These are phyloP conservation scores for Iphiclides podalirius DNA, from an alignment of 2,888 invertebrate genomes.

Conservation along the genomic window DNA sequence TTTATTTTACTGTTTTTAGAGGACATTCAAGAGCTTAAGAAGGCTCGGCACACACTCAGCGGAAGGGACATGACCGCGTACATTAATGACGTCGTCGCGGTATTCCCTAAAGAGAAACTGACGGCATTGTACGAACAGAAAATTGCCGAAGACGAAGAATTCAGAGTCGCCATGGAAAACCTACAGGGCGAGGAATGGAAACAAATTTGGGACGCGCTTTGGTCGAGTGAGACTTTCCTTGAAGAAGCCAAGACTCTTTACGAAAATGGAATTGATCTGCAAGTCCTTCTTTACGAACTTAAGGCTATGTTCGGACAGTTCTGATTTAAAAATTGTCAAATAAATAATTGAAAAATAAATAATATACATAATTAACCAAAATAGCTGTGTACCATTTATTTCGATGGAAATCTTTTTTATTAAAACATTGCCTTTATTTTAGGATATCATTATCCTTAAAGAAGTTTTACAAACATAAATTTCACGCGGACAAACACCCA, in stretches of 20 bases:
- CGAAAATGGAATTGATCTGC: conserved; percentile 50
- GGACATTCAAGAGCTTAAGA: conserved; percentile 16
- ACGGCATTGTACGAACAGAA: conserved; percentile 56
- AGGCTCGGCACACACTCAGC: conserved; percentile 37
- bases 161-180: conserved; percentile 52
- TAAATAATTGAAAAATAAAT: no score
- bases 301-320: conserved; percentile 56
- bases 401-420: no score
- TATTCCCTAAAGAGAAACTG: conserved; percentile 52
- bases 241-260: conserved; percentile 44
- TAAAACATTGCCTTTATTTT: no score
- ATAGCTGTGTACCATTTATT: no score
- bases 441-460: no score
- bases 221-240: conserved; percentile 49
- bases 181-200: conserved; percentile 55
- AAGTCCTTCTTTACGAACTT: conserved; percentile 40
- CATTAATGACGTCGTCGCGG: conserved; percentile 42
- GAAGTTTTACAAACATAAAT: no score
- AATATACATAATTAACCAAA: no score
- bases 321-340: conserved; percentile 24
- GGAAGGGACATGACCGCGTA: conserved; percentile 47
- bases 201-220: conserved; percentile 43
- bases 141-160: conserved; percentile 50
- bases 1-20: conserved; percentile 6
- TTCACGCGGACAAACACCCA: no score